Conservation (phyloP, 2,113 vertebrate genomes). For the Calonectris borealis region DNA sequence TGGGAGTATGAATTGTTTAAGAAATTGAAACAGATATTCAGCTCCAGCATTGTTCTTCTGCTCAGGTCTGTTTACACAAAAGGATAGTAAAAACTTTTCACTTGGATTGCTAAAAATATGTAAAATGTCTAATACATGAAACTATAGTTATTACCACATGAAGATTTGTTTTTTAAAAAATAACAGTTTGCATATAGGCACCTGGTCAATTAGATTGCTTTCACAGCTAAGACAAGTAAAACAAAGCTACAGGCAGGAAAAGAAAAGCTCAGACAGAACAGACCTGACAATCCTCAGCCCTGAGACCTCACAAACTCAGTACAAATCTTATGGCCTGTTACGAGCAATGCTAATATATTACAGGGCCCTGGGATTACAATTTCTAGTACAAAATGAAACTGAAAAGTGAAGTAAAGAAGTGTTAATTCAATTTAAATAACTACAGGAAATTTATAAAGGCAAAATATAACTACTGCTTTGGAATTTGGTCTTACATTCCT, state of each 20-base stretch:
- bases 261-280: not conserved
- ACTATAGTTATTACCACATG: not conserved
- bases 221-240: not conserved
- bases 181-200: not conserved
- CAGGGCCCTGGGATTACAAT: not conserved
- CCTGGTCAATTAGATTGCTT: not conserved
- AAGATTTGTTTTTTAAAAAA: not conserved
- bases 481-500: not conserved
- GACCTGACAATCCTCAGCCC: not conserved
- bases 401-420: not conserved
- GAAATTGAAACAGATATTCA: not conserved
- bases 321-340: not conserved
- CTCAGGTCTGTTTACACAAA: not conserved
- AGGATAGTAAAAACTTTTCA: not conserved
- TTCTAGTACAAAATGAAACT: not conserved
- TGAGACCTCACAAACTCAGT: not conserved
- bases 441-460: not conserved
- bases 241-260: not conserved
- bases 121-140: not conserved
- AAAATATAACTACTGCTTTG: not conserved
- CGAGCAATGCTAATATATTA: not conserved
- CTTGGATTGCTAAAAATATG: not conserved
- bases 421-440: not conserved
- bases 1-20: not conserved
- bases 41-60: rapidly evolving